Conservation (phyloP, 1,140 invertebrate genomes). For the Drosophila navojoa region DNA sequence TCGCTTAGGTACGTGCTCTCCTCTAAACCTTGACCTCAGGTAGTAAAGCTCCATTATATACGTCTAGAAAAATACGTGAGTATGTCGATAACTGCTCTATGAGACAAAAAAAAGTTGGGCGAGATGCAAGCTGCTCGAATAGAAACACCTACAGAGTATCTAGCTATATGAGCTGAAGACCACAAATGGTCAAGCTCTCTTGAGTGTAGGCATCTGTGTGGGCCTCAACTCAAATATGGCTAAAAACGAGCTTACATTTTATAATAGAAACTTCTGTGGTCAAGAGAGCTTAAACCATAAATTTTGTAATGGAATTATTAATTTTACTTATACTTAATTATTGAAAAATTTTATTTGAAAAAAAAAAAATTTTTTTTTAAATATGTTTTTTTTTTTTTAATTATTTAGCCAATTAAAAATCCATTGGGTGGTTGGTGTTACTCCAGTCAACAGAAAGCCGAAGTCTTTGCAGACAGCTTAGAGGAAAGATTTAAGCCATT, state of each 20-base stretch:
- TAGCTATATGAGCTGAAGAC: background rate
- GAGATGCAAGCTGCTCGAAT: background rate
- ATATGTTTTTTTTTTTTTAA: too few relatives aligned
- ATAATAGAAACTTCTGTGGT: too few relatives aligned
- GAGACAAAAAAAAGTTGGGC: constrained; percentile 3
- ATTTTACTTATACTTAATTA: too few relatives aligned
- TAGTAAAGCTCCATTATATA: background rate
- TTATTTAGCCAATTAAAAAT: too few relatives aligned
- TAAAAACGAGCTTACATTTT: background rate
- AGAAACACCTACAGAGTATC: background rate
- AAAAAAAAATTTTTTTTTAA: too few relatives aligned
- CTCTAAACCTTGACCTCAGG: constrained; percentile 39
- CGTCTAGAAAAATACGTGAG: background rate
- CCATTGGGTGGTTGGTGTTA: too few relatives aligned
- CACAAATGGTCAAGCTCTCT: background rate
- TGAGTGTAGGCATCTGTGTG: background rate
- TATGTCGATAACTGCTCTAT: background rate
- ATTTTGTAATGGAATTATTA: too few relatives aligned
- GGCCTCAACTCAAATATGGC: background rate
- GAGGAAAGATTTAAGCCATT: too few relatives aligned
- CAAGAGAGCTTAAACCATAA: too few relatives aligned
- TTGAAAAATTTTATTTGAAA: too few relatives aligned
- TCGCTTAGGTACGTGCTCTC: constrained; percentile 28
- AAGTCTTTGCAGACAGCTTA: too few relatives aligned
- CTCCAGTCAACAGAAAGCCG: too few relatives aligned